phyloP scores from a whole-genome alignment of 2,797 vertebrate genomes.

The Phalanger gymnotis region DNA sequence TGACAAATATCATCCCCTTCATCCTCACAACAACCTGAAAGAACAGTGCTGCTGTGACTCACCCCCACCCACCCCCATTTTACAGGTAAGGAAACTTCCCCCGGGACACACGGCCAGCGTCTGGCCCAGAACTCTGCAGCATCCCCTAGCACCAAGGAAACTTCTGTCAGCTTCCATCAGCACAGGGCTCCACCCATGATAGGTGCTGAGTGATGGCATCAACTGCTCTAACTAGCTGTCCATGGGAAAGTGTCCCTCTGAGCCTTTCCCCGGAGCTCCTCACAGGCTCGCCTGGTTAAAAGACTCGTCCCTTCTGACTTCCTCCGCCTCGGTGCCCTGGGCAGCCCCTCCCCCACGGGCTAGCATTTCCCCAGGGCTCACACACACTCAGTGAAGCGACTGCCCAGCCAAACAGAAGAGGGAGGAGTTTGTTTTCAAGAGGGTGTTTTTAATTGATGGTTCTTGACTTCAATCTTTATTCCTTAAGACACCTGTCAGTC shows the following conservation, averaged over 20 bases:
- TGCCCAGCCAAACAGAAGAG: neutral
- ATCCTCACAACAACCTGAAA: neutral
- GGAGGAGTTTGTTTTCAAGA: neutral
- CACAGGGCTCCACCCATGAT: too few relatives aligned
- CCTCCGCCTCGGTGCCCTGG: too few relatives aligned
- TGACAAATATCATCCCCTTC: too few relatives aligned
- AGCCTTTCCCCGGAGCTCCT: too few relatives aligned
- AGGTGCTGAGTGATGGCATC: too few relatives aligned
- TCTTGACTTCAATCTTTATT: too few relatives aligned
- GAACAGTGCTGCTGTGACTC: neutral
- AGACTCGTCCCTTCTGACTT: too few relatives aligned
- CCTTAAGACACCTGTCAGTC: neutral
- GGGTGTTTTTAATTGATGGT: conserved; percentile 20
- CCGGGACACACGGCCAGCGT: neutral
- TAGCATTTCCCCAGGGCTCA: too few relatives aligned
- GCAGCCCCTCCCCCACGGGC: neutral
- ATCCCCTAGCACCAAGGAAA: neutral
- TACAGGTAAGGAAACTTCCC: neutral
- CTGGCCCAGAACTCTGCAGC: neutral
- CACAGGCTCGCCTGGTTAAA: too few relatives aligned
- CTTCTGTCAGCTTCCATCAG: neutral
- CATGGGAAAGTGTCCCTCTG: too few relatives aligned
- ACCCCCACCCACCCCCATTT: neutral
- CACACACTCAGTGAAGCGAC: too few relatives aligned
- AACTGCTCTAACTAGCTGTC: too few relatives aligned